phyloP scores from a whole-genome alignment of 2,113 vertebrate genomes.

The Rostratula benghalensis region DNA sequence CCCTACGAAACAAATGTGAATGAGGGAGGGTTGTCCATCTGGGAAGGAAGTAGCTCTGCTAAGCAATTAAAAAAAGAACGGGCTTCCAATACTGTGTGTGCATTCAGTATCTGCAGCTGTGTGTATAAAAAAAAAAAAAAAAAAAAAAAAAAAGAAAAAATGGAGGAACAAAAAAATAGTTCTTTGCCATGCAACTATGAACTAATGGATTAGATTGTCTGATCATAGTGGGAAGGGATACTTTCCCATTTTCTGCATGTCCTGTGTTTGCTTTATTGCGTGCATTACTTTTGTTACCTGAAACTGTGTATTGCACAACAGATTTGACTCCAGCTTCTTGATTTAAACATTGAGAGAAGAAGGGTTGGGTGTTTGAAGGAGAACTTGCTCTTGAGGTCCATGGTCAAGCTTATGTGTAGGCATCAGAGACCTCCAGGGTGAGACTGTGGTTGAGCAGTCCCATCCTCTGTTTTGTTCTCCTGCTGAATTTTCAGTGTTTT shows the following conservation, averaged over 20 bases:
- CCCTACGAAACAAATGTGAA: neutral
- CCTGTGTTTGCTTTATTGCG: neutral
- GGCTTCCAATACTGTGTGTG: neutral
- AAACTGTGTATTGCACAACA: neutral
- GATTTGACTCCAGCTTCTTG: neutral
- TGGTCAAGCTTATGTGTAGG: neutral
- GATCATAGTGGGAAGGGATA: neutral
- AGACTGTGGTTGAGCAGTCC: neutral
- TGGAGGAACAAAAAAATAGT: neutral
- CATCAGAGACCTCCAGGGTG: neutral
- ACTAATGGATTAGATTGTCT: neutral
- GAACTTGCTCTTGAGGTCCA: neutral
- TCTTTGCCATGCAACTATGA: neutral
- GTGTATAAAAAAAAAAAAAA: neutral
- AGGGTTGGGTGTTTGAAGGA: neutral
- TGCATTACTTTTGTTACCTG: neutral
- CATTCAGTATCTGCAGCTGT: conserved; percentile 8
- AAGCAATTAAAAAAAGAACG: neutral
- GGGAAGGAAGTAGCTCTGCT: neutral
- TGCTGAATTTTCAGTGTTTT: neutral
- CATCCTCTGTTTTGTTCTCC: neutral
- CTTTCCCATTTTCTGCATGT: neutral
- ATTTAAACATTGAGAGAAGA: neutral
- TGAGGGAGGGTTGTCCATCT: neutral
- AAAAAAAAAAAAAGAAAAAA: neutral